Base-by-base conservation (phyloP, 1,140 invertebrate genomes). In the Ganaspis sp. region DNA sequence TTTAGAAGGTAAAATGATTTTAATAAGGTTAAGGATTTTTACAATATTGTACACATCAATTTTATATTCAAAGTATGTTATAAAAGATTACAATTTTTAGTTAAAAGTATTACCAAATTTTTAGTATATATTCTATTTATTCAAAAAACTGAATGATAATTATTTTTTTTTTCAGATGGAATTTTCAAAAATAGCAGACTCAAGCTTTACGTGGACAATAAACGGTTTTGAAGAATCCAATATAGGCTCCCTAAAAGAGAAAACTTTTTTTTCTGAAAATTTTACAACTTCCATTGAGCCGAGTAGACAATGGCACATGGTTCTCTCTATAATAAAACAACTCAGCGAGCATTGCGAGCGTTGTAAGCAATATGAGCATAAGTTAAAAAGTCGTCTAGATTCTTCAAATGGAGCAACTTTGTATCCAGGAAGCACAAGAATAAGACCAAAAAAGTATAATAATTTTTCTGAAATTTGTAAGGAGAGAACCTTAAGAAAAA, bases 201-300 rank as follows among this genome's bases (percentile, higher is more conserved):
- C 54, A 12, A 26, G 54, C 29, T 64, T 64, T 15, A 64, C 54
- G 15, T 64, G 54, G 54, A 64, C 4, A 64, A 64, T 64, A 64
- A 15, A 23, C 15, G 23, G 29, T 15, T 64, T 64, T 26, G 9
- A 26, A 26, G 12, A 64, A 12, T 45, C 4, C 4, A 26, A 21
- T 19, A 23, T 8, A 19, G 9, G 11, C 12, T 58, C 53, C n/a
- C 11, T 23, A 58, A 58, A 4, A 23, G 21, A 64, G 9, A 23
- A 12, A 12, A 15, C 8, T 29, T 12, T 64, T 11, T 9, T 4
- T 3, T 64, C 54, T 0, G 1, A 9, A 15, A 64, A 15, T 64
- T 64, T 64, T 64, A 64, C 54, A 64, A 64, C 23, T 15, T 64
- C 54, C 26, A 23, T 12, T 9, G 54, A 64, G 4, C 54, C 54